These are phyloP conservation scores for Nannobrachium achirus DNA, from an alignment of 2,113 vertebrate species.

Conservation along the genomic window DNA sequence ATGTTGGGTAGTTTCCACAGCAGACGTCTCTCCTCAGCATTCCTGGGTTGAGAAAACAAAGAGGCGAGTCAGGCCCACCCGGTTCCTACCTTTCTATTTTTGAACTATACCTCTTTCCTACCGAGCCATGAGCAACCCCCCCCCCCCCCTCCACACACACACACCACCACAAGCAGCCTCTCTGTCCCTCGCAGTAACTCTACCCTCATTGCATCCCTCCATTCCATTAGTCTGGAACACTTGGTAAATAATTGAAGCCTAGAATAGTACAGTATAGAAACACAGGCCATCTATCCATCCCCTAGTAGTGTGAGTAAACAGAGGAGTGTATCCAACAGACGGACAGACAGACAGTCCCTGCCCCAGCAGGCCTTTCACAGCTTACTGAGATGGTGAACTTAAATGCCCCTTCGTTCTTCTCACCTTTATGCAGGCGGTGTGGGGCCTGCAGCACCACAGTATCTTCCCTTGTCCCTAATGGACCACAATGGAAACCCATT, in stretches of 20 bases:
- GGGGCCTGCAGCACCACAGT: too few species aligned
- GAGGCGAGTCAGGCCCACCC: background rate
- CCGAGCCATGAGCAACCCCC: background rate
- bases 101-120: background rate
- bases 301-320: too few species aligned
- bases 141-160: background rate
- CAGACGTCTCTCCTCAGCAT: constrained; percentile 87
- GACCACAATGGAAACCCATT: too few species aligned
- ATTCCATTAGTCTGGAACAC: too few species aligned
- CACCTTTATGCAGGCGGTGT: too few species aligned
- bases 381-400: background rate
- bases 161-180: background rate
- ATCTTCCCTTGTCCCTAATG: too few species aligned
- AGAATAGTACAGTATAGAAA: too few species aligned
- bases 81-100: background rate
- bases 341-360: background rate
- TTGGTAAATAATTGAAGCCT: too few species aligned
- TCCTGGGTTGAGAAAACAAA: constrained; percentile 78
- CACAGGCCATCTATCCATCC: too few species aligned
- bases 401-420: too few species aligned
- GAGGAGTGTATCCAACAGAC: too few species aligned
- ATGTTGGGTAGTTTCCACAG: constrained; percentile 91
- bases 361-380: background rate
- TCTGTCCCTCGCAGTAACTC: background rate
- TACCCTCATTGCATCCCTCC: too few species aligned